Evolutionary conservation across 1,140 invertebrate genomes (phyloP), one percentile per base, ranked within the genome.

Genomic region (Marisa cornuarietis): DNA sequence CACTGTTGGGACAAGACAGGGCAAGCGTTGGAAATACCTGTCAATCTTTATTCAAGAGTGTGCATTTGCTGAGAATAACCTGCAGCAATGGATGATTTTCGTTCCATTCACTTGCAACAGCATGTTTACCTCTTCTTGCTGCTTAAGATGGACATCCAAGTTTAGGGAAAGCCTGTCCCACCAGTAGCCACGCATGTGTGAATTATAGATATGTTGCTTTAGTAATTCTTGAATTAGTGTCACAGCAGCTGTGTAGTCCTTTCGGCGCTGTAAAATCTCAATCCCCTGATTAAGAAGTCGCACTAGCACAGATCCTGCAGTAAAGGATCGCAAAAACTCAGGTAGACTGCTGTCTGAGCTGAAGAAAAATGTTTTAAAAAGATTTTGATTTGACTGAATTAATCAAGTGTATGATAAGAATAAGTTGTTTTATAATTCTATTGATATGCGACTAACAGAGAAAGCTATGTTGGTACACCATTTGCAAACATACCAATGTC

Each of bases 151-250:
- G 69, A 88, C 89, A 66, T 93, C 91, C 22, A 92, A 87, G 81
- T 93, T 93, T 0, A 93, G 86, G 20, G 92, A 89, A 26, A 93
- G 82, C 78, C 93, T 84, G 80, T 93, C 92, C 85, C 89, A 93
- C 92, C 92, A 93, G 51, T 90, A 87, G 18, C 92, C 93, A 54
- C 92, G 85, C 80, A 92, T 91, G 68, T 91, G 86, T 42, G 81
- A 79, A 68, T 90, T 87, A 82, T 93, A 92, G 0, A 89, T 81
- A 4, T 86, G 81, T 85, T 93, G 92, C 1, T 71, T 78, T 18
- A 94, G 85, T 9, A 93, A 84, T 58, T 88, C 81, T 61, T 88
- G 81, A 10, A 93, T 84, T n/a, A 91, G 82, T 24, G 87, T 79
- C 69, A 92, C 90, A n/a, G 93, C 93, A 76, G 87, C 87, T 22